Conservation (phyloP, 2,888 invertebrate species). For the Tipula unca region DNA sequence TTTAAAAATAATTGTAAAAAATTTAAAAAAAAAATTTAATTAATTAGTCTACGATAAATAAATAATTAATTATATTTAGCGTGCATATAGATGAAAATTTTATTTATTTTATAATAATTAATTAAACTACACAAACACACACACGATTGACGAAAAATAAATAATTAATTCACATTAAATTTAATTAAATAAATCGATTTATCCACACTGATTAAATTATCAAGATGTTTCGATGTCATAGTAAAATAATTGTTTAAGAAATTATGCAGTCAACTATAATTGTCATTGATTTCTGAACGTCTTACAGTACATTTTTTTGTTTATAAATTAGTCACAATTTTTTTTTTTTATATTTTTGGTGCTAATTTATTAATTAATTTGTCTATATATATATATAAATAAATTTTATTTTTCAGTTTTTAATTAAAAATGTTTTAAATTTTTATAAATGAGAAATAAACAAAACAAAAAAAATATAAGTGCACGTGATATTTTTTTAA, state of each 20-base stretch:
- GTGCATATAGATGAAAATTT: not conserved
- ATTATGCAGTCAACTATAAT: too few relatives aligned
- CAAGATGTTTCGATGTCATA: not conserved
- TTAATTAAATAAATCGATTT: not conserved
- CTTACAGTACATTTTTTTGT: not conserved
- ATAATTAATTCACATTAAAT: not conserved
- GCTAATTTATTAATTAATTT: not conserved
- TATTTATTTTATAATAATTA: not conserved
- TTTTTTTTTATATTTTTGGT: not conserved
- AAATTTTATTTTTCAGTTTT: slow-evolving; percentile 1
- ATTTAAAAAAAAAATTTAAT: not conserved
- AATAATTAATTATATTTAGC: not conserved
- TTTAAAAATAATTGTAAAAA: not conserved
- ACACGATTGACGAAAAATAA: not conserved
- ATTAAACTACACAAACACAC: not conserved
- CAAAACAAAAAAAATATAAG: not conserved
- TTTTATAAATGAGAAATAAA: not conserved
- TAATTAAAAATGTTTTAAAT: slow-evolving; percentile 14
- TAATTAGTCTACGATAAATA: slow-evolving; percentile 8
- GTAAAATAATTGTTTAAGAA: not conserved
- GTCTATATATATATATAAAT: not conserved
- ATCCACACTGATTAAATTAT: not conserved
- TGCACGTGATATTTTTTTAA: not conserved
- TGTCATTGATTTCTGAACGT: not conserved
- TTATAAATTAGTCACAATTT: not conserved